Conservation (phyloP, 2,888 invertebrate species). For the Rhagonycha lutea region DNA sequence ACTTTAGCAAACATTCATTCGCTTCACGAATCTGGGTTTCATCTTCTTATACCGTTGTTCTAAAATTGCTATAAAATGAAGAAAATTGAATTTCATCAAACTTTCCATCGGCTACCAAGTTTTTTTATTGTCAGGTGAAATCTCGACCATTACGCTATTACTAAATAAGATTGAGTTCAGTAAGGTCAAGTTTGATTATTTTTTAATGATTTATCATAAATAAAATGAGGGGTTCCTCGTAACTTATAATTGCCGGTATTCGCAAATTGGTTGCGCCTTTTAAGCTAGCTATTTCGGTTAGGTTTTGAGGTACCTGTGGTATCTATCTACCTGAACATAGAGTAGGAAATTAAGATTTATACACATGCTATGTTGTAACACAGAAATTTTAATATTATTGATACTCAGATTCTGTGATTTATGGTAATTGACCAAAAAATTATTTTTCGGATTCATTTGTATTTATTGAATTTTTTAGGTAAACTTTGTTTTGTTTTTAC, state of each 20-base stretch:
- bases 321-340: background rate
- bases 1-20: slow-evolving; percentile 6
- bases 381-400: background rate
- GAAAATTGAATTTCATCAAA: background rate
- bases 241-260: background rate
- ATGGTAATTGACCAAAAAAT: background rate
- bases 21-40: background rate
- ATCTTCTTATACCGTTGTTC: background rate
- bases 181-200: background rate
- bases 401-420: background rate
- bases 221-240: background rate
- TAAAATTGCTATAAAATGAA: background rate
- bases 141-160: background rate
- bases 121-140: background rate
- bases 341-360: background rate
- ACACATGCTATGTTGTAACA: background rate
- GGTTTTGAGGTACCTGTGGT: background rate
- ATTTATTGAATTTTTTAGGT: background rate
- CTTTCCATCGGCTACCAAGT: background rate
- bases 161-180: background rate
- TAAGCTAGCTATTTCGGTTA: background rate
- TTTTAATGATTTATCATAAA: background rate
- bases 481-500: background rate
- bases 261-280: background rate
- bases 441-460: background rate